Evolutionary conservation across 2,113 vertebrate genomes (phyloP), one percentile per base, ranked within the genome.

Genomic region (Pyrgilauda ruficollis): DNA sequence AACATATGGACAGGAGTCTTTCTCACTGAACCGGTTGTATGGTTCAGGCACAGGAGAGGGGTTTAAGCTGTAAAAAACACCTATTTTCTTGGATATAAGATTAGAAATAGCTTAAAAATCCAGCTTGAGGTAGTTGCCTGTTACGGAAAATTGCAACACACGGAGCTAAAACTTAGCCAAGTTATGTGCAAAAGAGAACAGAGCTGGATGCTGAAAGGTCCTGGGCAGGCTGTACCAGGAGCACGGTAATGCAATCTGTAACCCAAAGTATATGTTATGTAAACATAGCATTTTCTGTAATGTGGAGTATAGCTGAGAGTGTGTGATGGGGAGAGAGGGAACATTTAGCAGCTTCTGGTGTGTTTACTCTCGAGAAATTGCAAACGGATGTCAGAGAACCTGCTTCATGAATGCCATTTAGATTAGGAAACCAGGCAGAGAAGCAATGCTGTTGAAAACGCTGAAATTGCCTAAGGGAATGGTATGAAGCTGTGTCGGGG

Each of bases 1-100:
- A 56, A n/a, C 37, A 6, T 16, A 30, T 0, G 0, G 46, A 30
- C 0, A 0, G 19, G 6, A 68, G 14, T 2, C 1, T 70, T 91
- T 94, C 80, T 80, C 1, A 2, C 33, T 67, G 64, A 70, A 89
- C 70, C 33, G 30, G 7, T 52, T 80, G 58, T 68, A 27, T 78
- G 17, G 30, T 44, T 76, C 56, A 55, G 28, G 49, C 44, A 53
- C 26, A 31, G 37, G 49, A 69, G 33, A 73, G 8, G 7, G 39
- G 5, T 15, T 62, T 87, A 63, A 19, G 11, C 67, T 93, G 56
- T 68, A 30, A 72, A 93, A 93, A 70, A 0, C 4, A 50, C 58
- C 7, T 23, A 0, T 92, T 82, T 79, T 70, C 52, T 75, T 68
- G 80, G 16, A 27, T 61, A 24, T 56, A 76, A 47, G 53, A 41